Evolutionary conservation across 2,888 invertebrate genomes (phyloP).

Genomic region (Sericinus montela): DNA sequence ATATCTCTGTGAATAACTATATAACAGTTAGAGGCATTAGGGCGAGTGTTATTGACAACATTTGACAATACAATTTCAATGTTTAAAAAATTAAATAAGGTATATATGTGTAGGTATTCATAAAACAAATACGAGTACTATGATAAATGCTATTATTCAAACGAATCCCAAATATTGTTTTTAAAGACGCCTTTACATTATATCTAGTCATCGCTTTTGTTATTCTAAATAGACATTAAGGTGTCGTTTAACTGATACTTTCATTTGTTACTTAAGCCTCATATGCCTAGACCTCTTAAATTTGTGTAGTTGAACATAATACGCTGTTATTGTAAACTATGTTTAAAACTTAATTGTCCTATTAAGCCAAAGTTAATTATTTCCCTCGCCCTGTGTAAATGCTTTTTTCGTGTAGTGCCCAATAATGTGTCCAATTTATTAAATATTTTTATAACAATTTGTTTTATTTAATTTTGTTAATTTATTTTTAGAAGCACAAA

Average conservation of each 20-base stretch:
- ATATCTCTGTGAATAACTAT: slow-evolving; percentile 10
- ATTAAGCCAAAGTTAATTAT: slow-evolving; percentile 36
- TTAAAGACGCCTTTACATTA: slow-evolving; percentile 18
- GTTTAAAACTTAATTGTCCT: slow-evolving; percentile 20
- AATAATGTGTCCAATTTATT: slow-evolving; percentile 30
- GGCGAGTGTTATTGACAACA: slow-evolving; percentile 69
- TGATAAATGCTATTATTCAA: slow-evolving; percentile 18
- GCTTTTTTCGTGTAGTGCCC: slow-evolving; percentile 53
- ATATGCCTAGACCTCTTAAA: neutral
- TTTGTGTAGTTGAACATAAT: slow-evolving; percentile 12
- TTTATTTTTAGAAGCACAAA: slow-evolving; percentile 76
- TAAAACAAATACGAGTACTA: slow-evolving; percentile 16
- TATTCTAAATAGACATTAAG: slow-evolving; percentile 26
- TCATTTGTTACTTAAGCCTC: slow-evolving; percentile 25
- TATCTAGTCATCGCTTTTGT: slow-evolving; percentile 60
- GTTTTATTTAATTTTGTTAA: slow-evolving; percentile 76
- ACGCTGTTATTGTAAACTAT: slow-evolving; percentile 12
- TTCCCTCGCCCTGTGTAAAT: slow-evolving; percentile 67
- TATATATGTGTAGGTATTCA: slow-evolving; percentile 25
- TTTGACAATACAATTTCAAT: slow-evolving; percentile 71
- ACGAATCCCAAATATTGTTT: slow-evolving; percentile 4
- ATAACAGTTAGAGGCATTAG: slow-evolving; percentile 56
- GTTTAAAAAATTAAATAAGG: slow-evolving; percentile 51
- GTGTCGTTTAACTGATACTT: slow-evolving; percentile 4
- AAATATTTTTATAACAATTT: slow-evolving; percentile 48